Evolutionary conservation across 2,797 vertebrate genomes (phyloP).

Genomic region (Simalia tracyae): DNA sequence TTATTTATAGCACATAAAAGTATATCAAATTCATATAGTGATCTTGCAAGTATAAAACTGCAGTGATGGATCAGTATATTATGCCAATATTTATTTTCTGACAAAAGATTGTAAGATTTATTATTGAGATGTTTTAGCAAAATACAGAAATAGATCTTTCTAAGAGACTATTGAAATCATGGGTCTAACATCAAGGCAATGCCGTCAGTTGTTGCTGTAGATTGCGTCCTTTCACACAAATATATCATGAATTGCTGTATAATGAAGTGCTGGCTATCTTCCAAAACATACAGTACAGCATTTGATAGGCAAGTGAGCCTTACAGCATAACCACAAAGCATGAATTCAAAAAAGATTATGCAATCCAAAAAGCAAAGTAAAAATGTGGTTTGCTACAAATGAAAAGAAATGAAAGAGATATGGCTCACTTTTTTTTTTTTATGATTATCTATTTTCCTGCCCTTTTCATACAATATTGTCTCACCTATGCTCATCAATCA

Average conservation of each 20-base stretch:
- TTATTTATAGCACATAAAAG: slow-evolving; percentile 23
- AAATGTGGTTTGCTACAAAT: neutral
- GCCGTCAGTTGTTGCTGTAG: neutral
- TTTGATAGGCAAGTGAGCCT: neutral
- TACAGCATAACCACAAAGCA: neutral
- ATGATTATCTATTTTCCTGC: neutral
- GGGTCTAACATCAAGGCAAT: neutral
- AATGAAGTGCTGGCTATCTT: slow-evolving; percentile 1
- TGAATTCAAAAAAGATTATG: neutral
- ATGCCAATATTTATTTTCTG: neutral
- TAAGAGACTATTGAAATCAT: neutral
- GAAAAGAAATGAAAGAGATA: neutral
- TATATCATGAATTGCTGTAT: too few relatives aligned
- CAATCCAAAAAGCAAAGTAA: neutral
- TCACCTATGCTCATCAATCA: neutral
- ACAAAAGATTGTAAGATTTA: slow-evolving; percentile 5
- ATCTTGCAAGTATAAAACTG: slow-evolving; percentile 1
- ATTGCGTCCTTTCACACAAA: neutral
- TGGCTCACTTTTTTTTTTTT: neutral
- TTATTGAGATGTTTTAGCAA: slow-evolving; percentile 5
- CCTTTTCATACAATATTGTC: neutral
- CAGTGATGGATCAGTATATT: neutral
- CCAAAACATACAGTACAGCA: neutral
- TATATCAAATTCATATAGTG: slow-evolving; percentile 18
- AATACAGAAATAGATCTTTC: slow-evolving; percentile 24